Conservation (phyloP, 2,888 invertebrate species). For the Coremacera marginata region DNA sequence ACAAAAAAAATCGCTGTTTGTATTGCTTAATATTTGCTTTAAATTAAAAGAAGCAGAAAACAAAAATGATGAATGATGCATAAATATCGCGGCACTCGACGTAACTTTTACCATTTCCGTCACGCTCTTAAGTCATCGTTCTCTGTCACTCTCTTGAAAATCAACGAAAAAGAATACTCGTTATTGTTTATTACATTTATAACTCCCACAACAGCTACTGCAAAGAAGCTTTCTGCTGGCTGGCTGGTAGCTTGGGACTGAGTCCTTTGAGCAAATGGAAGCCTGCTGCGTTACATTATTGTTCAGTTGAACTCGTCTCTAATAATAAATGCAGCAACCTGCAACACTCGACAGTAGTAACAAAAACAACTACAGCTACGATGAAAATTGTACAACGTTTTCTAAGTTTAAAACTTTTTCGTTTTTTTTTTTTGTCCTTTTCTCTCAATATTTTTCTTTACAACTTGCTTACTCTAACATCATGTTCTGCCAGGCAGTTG, state of each 20-base stretch:
- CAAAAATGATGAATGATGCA: slow-evolving; percentile 13
- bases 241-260: neutral
- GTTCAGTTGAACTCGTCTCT: neutral
- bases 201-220: neutral
- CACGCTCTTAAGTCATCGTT: neutral
- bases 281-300: slow-evolving; percentile 4
- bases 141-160: neutral
- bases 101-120: neutral
- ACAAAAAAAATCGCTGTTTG: neutral
- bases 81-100: neutral
- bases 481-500: slow-evolving; percentile 2
- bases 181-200: slow-evolving; percentile 12
- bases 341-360: neutral
- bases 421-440: neutral
- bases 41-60: neutral
- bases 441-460: neutral
- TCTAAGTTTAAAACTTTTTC: neutral
- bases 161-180: neutral
- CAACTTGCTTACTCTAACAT: neutral
- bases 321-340: slow-evolving; percentile 12
- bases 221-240: neutral
- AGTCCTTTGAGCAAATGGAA: neutral
- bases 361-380: neutral
- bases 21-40: slow-evolving; percentile 5
- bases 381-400: slow-evolving; percentile 6